These are phyloP conservation scores for Cyclina sinensis DNA, from an alignment of 1,140 invertebrate genomes.

Conservation along the genomic window DNA sequence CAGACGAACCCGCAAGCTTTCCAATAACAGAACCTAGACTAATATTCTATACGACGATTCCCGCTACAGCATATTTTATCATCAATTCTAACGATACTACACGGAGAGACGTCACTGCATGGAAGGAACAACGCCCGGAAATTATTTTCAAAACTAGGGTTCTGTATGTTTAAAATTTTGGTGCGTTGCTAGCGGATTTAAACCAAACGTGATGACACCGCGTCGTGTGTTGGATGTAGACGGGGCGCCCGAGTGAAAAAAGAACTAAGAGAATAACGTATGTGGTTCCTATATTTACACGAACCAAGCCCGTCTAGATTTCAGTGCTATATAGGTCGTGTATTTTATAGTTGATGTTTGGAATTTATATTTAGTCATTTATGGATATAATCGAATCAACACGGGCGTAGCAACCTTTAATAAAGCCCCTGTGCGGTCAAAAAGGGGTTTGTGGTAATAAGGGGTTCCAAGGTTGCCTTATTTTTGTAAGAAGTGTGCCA, in stretches of 20 bases:
- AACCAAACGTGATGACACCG: slow-evolving; percentile 38
- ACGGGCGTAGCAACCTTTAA: slow-evolving; percentile 37
- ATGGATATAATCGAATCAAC: slow-evolving; percentile 47
- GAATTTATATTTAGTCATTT: slow-evolving; percentile 57
- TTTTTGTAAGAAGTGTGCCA: slow-evolving; percentile 63
- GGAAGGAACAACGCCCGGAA: slow-evolving; percentile 62
- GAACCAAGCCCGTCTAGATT: slow-evolving; percentile 26
- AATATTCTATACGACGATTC: slow-evolving; percentile 52
- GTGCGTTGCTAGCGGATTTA: slow-evolving; percentile 25
- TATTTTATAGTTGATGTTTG: slow-evolving; percentile 38
- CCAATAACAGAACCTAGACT: slow-evolving; percentile 57
- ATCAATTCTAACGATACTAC: slow-evolving; percentile 52
- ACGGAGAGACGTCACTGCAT: slow-evolving; percentile 53
- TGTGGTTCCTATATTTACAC: slow-evolving; percentile 26
- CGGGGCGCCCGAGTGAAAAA: slow-evolving; percentile 46
- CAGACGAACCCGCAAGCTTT: slow-evolving; percentile 63
- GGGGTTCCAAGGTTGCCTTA: slow-evolving; percentile 56
- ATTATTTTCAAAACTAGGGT: slow-evolving; percentile 49
- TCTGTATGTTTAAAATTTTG: slow-evolving; percentile 32
- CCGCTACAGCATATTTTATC: slow-evolving; percentile 66
- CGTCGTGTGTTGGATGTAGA: slow-evolving; percentile 14
- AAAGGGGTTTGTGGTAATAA: slow-evolving; percentile 35
- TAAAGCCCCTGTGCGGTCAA: slow-evolving; percentile 38
- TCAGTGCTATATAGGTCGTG: slow-evolving; percentile 54
- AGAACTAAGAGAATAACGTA: slow-evolving; percentile 21